Evolutionary conservation across 1,140 invertebrate genomes (phyloP).

Genomic region (Caenorhabditis tropicalis): DNA sequence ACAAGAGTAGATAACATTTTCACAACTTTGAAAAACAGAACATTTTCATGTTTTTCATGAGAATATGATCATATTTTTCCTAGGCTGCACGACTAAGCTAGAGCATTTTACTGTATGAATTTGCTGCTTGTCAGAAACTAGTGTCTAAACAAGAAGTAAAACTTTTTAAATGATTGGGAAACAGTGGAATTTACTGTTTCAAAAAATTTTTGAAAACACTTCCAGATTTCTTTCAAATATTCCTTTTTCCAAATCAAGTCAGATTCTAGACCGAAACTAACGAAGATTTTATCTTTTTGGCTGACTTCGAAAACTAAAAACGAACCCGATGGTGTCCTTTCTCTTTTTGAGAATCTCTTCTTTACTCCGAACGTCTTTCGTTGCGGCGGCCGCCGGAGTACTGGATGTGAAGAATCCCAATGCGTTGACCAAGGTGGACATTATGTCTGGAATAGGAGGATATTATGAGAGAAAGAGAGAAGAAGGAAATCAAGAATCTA

Average conservation of each 20-base stretch:
- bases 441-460: background rate
- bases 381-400: background rate
- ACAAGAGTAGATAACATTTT: too few relatives aligned
- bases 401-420: conserved; percentile 33
- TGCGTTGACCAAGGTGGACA: conserved; percentile 32
- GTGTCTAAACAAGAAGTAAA: too few relatives aligned
- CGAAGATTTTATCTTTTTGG: background rate
- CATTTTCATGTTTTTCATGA: too few relatives aligned
- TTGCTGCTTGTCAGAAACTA: too few relatives aligned
- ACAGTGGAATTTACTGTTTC: too few relatives aligned
- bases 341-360: conserved; percentile 37
- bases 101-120: too few relatives aligned
- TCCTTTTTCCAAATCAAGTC: background rate
- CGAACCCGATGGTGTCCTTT: conserved; percentile 23
- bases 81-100: too few relatives aligned
- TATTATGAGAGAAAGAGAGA: background rate
- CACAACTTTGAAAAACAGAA: too few relatives aligned
- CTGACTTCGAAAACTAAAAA: background rate
- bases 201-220: background rate
- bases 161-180: too few relatives aligned
- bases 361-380: conserved; percentile 11
- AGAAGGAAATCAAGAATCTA: too few relatives aligned
- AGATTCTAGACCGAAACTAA: too few relatives aligned
- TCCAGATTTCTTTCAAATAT: background rate
- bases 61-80: too few relatives aligned